Conservation (phyloP, 2,888 invertebrate species). For the Teinopalpus imperialis region DNA sequence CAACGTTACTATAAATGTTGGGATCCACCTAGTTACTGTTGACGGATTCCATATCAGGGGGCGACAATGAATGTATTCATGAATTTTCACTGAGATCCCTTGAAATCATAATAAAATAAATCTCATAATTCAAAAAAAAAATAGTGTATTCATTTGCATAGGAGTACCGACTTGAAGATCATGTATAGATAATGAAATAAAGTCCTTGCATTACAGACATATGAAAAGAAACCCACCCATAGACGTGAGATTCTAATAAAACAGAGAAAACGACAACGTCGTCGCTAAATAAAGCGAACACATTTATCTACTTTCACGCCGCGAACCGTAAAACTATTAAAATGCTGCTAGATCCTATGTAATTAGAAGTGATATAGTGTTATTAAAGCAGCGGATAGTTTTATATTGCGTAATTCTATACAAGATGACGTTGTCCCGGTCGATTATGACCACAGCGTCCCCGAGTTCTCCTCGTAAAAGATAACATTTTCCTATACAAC, state of each 20-base stretch:
- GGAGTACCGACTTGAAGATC: not conserved
- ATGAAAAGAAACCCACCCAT: slow-evolving; percentile 33
- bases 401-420: not conserved
- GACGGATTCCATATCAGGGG: too few relatives aligned
- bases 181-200: slow-evolving; percentile 15
- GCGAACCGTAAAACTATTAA: slow-evolving; percentile 24
- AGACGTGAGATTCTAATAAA: slow-evolving; percentile 39
- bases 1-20: too few relatives aligned
- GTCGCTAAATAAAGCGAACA: slow-evolving; percentile 44
- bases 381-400: slow-evolving; percentile 8
- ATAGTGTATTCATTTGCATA: too few relatives aligned
- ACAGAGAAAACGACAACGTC: slow-evolving; percentile 39
- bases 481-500: too few relatives aligned
- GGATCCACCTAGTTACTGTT: too few relatives aligned
- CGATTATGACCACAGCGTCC: not conserved
- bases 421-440: not conserved
- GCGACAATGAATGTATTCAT: too few relatives aligned
- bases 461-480: too few relatives aligned
- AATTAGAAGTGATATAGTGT: slow-evolving; percentile 8
- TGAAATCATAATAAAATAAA: too few relatives aligned
- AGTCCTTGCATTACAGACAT: slow-evolving; percentile 16
- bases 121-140: too few relatives aligned
- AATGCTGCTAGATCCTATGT: slow-evolving; percentile 15
- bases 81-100: too few relatives aligned
- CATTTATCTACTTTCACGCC: slow-evolving; percentile 47